Evolutionary conservation across 2,113 vertebrate genomes (phyloP).

Genomic region (Todiramphus chloris): DNA sequence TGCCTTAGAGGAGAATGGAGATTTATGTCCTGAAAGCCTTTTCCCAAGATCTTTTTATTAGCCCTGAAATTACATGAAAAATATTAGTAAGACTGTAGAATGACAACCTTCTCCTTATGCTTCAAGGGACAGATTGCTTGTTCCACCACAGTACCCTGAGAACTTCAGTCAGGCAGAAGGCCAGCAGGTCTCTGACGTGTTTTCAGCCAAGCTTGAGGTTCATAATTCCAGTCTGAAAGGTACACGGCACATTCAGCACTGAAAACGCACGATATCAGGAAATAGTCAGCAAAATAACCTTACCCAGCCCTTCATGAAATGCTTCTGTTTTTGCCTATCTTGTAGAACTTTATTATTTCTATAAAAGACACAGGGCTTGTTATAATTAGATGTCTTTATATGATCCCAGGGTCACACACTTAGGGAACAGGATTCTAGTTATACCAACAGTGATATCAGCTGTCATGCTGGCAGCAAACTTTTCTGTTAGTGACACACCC

Average conservation of each 20-base stretch:
- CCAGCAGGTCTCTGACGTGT: background rate
- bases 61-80: background rate
- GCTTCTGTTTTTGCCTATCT: background rate
- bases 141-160: background rate
- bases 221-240: background rate
- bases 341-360: background rate
- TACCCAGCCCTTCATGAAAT: background rate
- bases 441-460: background rate
- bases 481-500: background rate
- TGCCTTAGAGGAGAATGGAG: background rate
- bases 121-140: background rate
- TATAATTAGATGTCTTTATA: background rate
- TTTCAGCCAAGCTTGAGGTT: background rate
- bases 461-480: background rate
- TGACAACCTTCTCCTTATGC: background rate
- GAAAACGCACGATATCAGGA: background rate
- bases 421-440: background rate
- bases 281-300: background rate
- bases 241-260: background rate
- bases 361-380: background rate
- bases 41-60: background rate
- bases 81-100: background rate
- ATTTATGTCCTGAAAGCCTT: background rate
- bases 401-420: background rate
- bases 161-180: background rate